Evolutionary conservation across 2,888 invertebrate genomes (phyloP).

Genomic region (Erynnis tages): DNA sequence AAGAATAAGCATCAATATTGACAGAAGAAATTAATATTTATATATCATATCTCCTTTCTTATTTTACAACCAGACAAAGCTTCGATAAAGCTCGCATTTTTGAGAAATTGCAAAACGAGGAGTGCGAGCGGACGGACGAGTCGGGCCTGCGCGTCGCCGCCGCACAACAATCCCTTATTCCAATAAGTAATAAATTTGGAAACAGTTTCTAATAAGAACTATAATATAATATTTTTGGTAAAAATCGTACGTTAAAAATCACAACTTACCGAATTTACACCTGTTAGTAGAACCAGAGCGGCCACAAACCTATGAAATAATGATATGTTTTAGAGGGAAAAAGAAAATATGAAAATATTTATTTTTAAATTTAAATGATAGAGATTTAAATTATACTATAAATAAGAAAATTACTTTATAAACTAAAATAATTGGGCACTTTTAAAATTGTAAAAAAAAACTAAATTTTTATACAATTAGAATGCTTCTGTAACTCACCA

Average conservation of each 20-base stretch:
- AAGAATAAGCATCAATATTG: neutral
- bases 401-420: no score
- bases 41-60: neutral
- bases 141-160: conserved; percentile 43
- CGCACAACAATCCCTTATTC: conserved; percentile 53
- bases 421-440: no score
- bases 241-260: conserved; percentile 33
- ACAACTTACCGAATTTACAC: conserved; percentile 65
- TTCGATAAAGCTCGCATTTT: conserved; percentile 46
- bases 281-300: conserved; percentile 59
- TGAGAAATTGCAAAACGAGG: conserved; percentile 71
- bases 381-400: no score
- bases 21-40: no score
- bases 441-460: no score
- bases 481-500: conserved; percentile 57
- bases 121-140: conserved; percentile 61
- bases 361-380: neutral
- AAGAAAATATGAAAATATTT: conserved; percentile 26
- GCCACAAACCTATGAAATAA: conserved; percentile 63
- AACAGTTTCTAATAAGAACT: conserved; percentile 34
- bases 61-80: conserved; percentile 14
- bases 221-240: conserved; percentile 18
- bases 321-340: no score
- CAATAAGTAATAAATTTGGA: conserved; percentile 38
- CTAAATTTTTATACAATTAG: neutral